Conservation (phyloP, 2,797 vertebrate genomes). For the Etheostoma nigrum region DNA sequence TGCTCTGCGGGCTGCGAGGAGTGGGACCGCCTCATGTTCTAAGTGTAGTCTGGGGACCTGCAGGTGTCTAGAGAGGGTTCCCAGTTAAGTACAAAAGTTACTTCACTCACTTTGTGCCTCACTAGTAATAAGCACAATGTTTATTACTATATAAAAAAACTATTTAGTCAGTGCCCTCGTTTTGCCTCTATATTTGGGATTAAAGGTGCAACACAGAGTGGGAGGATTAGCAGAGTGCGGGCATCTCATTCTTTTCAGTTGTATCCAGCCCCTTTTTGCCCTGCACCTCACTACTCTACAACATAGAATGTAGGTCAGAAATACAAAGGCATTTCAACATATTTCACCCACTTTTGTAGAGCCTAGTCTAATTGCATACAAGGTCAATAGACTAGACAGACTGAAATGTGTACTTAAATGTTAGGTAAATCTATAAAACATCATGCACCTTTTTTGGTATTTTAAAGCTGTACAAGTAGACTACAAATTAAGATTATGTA, state of each 20-base stretch:
- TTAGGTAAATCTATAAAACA: not conserved
- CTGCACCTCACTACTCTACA: too few species aligned
- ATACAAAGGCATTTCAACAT: not conserved
- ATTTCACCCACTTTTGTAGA: not conserved
- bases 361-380: not conserved
- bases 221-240: too few species aligned
- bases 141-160: not conserved
- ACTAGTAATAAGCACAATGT: not conserved
- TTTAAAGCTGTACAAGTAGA: not conserved
- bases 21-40: not conserved
- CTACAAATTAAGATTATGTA: not conserved
- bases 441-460: not conserved
- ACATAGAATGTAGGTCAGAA: not conserved
- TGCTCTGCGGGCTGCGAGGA: not conserved
- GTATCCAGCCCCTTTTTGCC: too few species aligned
- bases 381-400: too few species aligned
- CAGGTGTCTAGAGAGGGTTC: slow-evolving; percentile 1
- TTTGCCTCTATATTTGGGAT: not conserved
- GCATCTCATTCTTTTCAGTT: too few species aligned
- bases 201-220: not conserved
- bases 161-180: not conserved
- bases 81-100: not conserved
- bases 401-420: too few species aligned
- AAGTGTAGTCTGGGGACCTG: slow-evolving; percentile 6
- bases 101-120: not conserved